A percentile compares a stretch with the other conserved stretches of the same genome.
phyloP scores from a whole-genome alignment of 2,888 invertebrate genomes.

The Ditula angustiorana region DNA sequence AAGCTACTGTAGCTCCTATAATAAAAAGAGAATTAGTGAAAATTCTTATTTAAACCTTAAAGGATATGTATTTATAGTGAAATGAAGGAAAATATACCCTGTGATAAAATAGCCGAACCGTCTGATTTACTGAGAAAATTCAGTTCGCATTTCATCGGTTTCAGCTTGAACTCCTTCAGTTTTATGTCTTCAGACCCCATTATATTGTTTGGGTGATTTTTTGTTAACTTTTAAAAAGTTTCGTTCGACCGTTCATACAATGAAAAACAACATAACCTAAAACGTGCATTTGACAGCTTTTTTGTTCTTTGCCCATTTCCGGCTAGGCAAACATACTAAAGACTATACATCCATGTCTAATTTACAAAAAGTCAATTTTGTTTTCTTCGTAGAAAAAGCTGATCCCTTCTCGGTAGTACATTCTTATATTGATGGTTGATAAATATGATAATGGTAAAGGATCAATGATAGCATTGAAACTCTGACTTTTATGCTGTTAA shows the following conservation, averaged over 20 bases:
- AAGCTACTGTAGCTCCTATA: conserved; percentile 91
- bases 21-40: conserved; percentile 42
- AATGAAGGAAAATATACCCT: conserved; percentile 86
- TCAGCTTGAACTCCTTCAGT: conserved; percentile 67
- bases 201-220: conserved; percentile 29
- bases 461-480: no score
- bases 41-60: conserved; percentile 6
- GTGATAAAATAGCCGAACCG: conserved; percentile 91
- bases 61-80: conserved; percentile 12
- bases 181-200: conserved; percentile 59
- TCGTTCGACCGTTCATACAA: neutral
- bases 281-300: conserved; percentile 20
- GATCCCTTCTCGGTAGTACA: no score
- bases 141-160: conserved; percentile 88
- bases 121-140: conserved; percentile 90
- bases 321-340: no score
- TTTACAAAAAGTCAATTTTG: no score
- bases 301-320: no score
- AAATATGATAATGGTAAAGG: no score
- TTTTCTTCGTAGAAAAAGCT: no score
- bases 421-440: no score
- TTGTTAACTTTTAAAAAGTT: neutral
- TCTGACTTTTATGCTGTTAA: no score
- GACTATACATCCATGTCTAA: no score
- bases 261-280: conserved; percentile 26